A percentile compares a stretch with the other conserved stretches of the same genome.
Conservation (phyloP, 1,140 invertebrate genomes). For the Scaptomyza hsui region DNA sequence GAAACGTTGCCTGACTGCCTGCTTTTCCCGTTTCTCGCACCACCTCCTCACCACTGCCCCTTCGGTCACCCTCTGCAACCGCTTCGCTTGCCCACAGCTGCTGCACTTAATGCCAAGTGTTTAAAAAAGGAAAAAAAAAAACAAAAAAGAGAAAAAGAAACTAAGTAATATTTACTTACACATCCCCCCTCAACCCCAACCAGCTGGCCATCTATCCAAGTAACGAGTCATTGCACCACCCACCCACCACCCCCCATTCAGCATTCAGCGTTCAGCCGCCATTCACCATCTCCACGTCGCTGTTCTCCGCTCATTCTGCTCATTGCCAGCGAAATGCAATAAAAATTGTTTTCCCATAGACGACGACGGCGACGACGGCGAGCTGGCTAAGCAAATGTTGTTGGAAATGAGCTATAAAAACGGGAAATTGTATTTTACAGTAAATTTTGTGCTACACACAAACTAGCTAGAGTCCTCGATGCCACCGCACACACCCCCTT, state of each 20-base stretch:
- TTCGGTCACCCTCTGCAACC: constrained; percentile 11
- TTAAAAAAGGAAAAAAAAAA: constrained; percentile 60
- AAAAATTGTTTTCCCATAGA: constrained; percentile 81
- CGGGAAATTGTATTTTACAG: constrained; percentile 81
- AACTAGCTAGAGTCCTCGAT: constrained; percentile 64
- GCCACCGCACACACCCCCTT: constrained; percentile 2
- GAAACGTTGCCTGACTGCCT: constrained; percentile 74
- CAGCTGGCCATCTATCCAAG: constrained; percentile 24
- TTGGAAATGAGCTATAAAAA: constrained; percentile 81
- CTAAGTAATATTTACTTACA: constrained; percentile 76
- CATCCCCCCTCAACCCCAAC: constrained; percentile 10
- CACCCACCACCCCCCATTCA: constrained; percentile 26
- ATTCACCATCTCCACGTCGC: not conserved
- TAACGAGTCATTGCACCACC: constrained; percentile 18
- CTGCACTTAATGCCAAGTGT: constrained; percentile 80
- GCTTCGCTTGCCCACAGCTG: constrained; percentile 48
- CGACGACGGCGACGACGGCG: constrained; percentile 48
- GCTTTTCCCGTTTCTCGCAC: constrained; percentile 36
- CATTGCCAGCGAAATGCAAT: constrained; percentile 78
- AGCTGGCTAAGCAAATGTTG: constrained; percentile 72
- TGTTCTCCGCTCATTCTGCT: constrained; percentile 58
- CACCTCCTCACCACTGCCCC: no score
- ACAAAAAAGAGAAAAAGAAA: constrained; percentile 18
- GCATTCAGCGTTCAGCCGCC: constrained; percentile 28
- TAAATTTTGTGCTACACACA: constrained; percentile 73